Evolutionary conservation across 2,888 invertebrate species (phyloP), one percentile per base, ranked within the genome.

Genomic region (Drosophila mercatorum): DNA sequence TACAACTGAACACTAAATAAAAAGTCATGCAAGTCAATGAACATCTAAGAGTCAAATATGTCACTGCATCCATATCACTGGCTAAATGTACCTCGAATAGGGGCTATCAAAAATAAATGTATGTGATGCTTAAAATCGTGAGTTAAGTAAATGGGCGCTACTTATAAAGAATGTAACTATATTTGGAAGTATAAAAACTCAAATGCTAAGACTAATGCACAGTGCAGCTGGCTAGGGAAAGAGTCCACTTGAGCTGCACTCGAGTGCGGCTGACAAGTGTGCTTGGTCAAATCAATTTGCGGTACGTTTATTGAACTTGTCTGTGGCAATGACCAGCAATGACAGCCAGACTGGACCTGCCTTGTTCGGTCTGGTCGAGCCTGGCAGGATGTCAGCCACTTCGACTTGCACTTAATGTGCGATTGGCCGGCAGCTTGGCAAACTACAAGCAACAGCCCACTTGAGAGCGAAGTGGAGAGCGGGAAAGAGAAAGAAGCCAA

Each of bases 251-350:
- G 57, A 75, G 59, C 52, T 69, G 66, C 57, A 63, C 57, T 83
- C 64, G 68, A 65, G 62, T 71, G 72, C 55, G 51, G 63, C 61
- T 47, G 52, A 57, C 55, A 68, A 80, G 88, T 75, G 75, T 67
- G 55, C 83, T 84, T 70, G 80, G 78, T 80, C 88, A 75, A 83
- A 88, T 88, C 84, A 86, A 88, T 84, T 84, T 88, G 74, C 56
- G 76, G 68, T 73, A 73, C 84, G 80, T 85, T 88, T 88, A 84
- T 84, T 84, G 84, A 88, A 73, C 86, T 75, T 83, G 86, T 68
- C 81, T 67, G 51, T n/a, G 57, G 64, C 67, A 69, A 66, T 63
- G 66, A 52, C 49, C 69, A 43, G 49, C 55, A 22, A 22, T 8
- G 68, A 36, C 61, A 31, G 31, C 26, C 14, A 5, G 55, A 40